These are phyloP conservation scores for Rhipidura dahli DNA, from an alignment of 2,113 vertebrate genomes.

Conservation along the genomic window DNA sequence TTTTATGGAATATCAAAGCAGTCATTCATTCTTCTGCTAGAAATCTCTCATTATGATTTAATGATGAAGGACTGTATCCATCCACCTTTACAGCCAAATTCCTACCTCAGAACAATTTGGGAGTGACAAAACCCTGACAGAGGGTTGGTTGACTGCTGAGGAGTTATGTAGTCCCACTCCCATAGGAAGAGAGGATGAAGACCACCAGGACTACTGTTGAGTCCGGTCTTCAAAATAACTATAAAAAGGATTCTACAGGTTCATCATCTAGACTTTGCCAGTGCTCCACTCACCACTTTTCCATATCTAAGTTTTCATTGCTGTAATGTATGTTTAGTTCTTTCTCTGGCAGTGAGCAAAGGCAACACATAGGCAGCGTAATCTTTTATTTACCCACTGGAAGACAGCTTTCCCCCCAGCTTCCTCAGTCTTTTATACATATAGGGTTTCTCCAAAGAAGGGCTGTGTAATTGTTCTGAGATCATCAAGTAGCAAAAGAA, in stretches of 20 bases:
- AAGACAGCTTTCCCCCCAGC: background rate
- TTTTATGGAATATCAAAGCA: background rate
- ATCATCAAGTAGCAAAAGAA: background rate
- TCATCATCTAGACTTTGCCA: background rate
- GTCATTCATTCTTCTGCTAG: background rate
- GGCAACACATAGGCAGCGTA: fast-evolving
- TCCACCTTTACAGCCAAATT: background rate
- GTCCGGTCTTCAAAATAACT: background rate
- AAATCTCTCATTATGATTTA: background rate
- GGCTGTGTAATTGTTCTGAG: background rate
- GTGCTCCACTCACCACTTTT: background rate
- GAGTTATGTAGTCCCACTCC: background rate
- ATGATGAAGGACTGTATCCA: background rate
- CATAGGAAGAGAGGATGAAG: background rate
- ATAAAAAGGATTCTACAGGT: background rate
- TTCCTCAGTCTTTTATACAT: background rate
- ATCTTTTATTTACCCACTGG: background rate
- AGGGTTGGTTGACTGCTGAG: background rate
- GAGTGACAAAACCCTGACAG: background rate
- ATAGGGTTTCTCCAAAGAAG: background rate
- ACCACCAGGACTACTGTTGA: background rate
- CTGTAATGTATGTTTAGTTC: background rate
- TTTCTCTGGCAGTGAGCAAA: background rate
- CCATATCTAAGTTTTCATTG: background rate
- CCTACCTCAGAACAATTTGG: background rate